Evolutionary conservation across 2,113 vertebrate species (phyloP), one percentile per base, ranked within the genome.

Genomic region (Nestor notabilis): DNA sequence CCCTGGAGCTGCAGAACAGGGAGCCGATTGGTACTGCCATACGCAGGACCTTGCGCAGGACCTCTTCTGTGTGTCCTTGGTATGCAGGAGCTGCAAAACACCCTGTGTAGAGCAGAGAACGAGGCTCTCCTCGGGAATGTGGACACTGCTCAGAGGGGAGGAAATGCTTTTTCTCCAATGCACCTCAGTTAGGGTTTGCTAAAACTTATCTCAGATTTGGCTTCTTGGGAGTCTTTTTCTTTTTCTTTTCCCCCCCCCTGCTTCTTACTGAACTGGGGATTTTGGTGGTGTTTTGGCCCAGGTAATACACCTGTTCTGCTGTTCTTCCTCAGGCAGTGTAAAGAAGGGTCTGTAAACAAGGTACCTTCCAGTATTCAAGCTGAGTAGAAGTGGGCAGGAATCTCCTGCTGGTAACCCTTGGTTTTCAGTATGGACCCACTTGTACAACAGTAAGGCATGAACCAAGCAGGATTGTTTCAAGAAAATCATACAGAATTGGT

Each of bases 131-230:
- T 11, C 15, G 25, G 64, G 29, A 69, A 47, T 18, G 33, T 2
- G 9, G 31, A 2, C 12, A 5, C 21, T 31, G 13, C 64, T 53
- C 3, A 12, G 10, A 65, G 33, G 8, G 7, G 13, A 70, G 33
- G 24, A 66, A 84, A 78, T 17, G 6, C 10, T 14, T 88, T 7
- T 74, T 87, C 21, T 53, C 6, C 10, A n/a, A 2, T 3, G 18
- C 1, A 29, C 4, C 46, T 53, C 31, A 46, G 1, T 15, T 15
- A 41, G 12, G 0, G 21, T 78, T 81, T 84, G 9, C 1, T 1
- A 71, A 93, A 88, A 71, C 0, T 2, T 10, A 0, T 60, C 46
- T 78, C 14, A 3, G 41, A 1, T 58, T 23, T 79, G 39, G 9
- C 13, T 49, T 49, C 18, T 71, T 46, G 25, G 17, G 15, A 71